Base-by-base conservation (phyloP, 64 coral and sea anemone genomes). In the Astreopora myriophthalma region DNA sequence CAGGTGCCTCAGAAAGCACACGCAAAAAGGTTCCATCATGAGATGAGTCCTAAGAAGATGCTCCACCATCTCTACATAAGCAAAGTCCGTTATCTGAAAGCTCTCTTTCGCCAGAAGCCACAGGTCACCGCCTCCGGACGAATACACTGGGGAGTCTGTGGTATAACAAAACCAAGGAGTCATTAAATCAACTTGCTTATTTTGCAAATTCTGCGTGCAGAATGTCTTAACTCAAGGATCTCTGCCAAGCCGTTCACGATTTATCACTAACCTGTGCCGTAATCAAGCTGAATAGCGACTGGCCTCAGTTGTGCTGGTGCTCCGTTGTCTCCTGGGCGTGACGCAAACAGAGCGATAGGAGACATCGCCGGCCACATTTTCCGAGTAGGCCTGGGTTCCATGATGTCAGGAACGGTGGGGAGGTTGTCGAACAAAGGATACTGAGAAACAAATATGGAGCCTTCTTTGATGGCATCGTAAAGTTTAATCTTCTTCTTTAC, bases 11-110 rank as follows among this genome's bases (percentile, higher is more conserved):
- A 90, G 87, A 6, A 94, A 74, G 33, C 89, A 89, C 35, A 92
- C 90, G 31, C 95, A 97, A 55, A 97, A 95, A 33, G 94, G 94
- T 52, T 92, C 94, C 89, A 95, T 79, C 64, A 95, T 79, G 34
- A 95, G 62, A 82, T 95, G 94, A 14, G 89, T 91, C 23, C 91
- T 91, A 1, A 95, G 88, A 27, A 95, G 34, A 86, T 95, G 94
- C 61, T 95, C 94, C 62, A 92, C 89, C 63, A 95, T 92, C 55
- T 92, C 46, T 0, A 80, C 86, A 71, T 95, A 92, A 80, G 89
- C 74, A 36, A 88, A 87, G 74, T 95, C 89, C 33, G 94, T 95
- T 5, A 95, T 89, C 71, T 95, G 88, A 67, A 95, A 73, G 62
- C 69, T 67, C 48, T 73, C 78, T 60, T 95, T 95, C 0, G 94